Conservation (phyloP, 2,113 vertebrate genomes). For the Cephalopterus ornatus region DNA sequence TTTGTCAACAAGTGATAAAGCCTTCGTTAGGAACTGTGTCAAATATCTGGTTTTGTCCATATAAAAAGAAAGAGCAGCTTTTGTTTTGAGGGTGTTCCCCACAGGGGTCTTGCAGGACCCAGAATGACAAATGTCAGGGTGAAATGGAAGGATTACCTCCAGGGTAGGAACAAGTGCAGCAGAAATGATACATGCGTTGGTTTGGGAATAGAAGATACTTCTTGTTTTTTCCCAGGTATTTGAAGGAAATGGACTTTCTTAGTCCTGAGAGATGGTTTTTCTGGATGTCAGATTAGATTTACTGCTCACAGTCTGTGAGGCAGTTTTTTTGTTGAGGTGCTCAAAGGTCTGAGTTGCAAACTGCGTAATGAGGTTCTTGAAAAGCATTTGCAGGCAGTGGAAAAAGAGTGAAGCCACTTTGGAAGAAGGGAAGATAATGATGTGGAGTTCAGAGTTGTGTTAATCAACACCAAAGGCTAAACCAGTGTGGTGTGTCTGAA, state of each 20-base stretch:
- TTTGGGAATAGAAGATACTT: not conserved
- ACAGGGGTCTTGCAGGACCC: not conserved
- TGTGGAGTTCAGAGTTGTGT: not conserved
- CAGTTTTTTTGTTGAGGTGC: not conserved
- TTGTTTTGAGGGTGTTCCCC: not conserved
- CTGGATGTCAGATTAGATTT: not conserved
- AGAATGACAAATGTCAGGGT: not conserved
- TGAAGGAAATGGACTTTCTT: not conserved
- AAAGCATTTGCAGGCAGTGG: not conserved
- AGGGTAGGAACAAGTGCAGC: not conserved
- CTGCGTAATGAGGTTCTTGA: not conserved
- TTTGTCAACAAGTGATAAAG: not conserved
- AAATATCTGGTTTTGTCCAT: not conserved
- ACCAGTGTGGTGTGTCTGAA: not conserved
- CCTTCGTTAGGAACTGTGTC: not conserved
- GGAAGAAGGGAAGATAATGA: not conserved
- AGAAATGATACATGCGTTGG: accelerated
- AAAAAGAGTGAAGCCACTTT: not conserved
- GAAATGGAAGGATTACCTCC: not conserved
- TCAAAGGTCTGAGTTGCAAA: not conserved
- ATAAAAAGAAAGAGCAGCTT: not conserved
- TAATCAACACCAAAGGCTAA: not conserved
- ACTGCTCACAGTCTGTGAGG: not conserved
- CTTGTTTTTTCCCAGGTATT: not conserved
- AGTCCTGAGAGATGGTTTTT: not conserved